These are phyloP conservation scores for Bathybates hornii DNA, from an alignment of 2,113 vertebrate species.

Conservation along the genomic window DNA sequence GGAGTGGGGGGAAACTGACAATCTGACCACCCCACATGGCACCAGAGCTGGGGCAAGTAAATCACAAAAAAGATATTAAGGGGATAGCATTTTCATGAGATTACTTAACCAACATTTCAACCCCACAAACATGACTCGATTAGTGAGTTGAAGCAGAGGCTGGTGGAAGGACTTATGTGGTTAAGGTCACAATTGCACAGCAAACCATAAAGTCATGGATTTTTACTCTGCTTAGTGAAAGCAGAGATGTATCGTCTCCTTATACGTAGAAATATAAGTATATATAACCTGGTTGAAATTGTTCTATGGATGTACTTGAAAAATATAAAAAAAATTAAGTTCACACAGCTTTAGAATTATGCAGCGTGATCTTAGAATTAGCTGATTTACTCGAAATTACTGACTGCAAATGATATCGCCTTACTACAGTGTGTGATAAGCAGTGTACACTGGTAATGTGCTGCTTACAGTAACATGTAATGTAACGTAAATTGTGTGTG, in stretches of 20 bases:
- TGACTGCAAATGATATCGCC: not conserved
- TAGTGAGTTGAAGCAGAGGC: not conserved
- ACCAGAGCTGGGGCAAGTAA: not conserved
- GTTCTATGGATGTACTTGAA: not conserved
- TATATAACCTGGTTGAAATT: not conserved
- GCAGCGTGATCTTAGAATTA: not conserved
- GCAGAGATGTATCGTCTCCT: not conserved
- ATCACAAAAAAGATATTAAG: not conserved
- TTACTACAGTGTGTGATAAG: not conserved
- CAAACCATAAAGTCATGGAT: not conserved
- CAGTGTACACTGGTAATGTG: not conserved
- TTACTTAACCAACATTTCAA: not conserved
- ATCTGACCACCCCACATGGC: slow-evolving; percentile 16
- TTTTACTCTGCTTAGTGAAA: not conserved
- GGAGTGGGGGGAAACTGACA: not conserved
- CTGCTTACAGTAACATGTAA: not conserved
- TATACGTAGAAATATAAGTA: not conserved
- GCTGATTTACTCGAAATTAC: not conserved
- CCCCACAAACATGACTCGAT: not conserved
- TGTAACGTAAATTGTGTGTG: not conserved
- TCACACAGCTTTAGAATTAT: not conserved
- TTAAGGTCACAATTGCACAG: not conserved
- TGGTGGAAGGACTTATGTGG: not conserved
- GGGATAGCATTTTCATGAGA: not conserved
- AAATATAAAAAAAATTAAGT: not conserved